phyloP scores from a whole-genome alignment of 2,113 vertebrate genomes.

The Entomyzon cyanotis region DNA sequence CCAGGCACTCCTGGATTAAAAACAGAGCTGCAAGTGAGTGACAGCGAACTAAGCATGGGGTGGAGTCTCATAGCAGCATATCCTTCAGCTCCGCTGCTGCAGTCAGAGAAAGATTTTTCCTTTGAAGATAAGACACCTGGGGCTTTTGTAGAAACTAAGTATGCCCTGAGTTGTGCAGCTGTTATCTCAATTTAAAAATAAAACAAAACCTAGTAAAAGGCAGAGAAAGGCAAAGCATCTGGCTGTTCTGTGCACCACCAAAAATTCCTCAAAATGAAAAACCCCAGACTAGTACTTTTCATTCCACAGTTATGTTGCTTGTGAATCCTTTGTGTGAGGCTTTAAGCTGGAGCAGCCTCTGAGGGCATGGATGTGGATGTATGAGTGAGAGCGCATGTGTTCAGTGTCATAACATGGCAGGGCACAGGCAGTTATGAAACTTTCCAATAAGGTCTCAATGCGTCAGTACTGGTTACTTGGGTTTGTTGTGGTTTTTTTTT shows the following conservation, averaged over 20 bases:
- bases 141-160: not conserved
- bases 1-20: not conserved
- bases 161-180: not conserved
- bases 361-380: not conserved
- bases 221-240: not conserved
- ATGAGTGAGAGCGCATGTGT: not conserved
- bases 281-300: not conserved
- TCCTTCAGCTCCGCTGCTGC: not conserved
- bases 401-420: not conserved
- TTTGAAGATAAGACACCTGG: conserved; percentile 39
- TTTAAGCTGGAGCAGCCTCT: not conserved
- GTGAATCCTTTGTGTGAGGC: not conserved
- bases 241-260: not conserved
- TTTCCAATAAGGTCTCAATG: conserved; percentile 15
- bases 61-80: not conserved
- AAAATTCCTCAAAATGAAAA: not conserved
- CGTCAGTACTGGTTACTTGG: not conserved
- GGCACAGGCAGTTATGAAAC: conserved; percentile 47
- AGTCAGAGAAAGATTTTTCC: not conserved
- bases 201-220: not conserved
- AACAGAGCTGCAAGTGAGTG: not conserved
- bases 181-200: not conserved
- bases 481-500: not conserved
- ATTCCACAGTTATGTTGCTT: not conserved
- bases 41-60: not conserved